Percentiles rank a stretch among this genome's conserved stretches.
These are phyloP conservation scores for Chitala chitala DNA, from an alignment of 2,113 vertebrate genomes.

Conservation along the genomic window DNA sequence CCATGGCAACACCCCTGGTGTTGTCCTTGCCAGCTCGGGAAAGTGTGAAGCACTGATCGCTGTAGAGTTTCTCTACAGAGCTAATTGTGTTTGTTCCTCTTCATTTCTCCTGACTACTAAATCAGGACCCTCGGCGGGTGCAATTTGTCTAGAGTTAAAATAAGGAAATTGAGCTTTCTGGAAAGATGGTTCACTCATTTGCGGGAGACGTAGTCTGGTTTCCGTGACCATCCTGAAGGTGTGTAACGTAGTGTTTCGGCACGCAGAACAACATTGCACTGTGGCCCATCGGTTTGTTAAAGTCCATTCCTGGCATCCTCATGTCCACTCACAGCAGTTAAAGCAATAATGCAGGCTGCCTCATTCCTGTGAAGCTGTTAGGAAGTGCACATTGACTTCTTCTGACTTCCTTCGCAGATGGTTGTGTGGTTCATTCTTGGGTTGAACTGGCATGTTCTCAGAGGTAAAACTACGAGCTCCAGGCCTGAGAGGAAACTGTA, in stretches of 20 bases:
- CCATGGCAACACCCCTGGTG: not conserved
- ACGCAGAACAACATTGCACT: not conserved
- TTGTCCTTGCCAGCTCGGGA: not conserved
- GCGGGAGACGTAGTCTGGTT: too few species aligned
- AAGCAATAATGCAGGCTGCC: too few species aligned
- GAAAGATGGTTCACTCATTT: not conserved
- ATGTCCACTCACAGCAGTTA: not conserved
- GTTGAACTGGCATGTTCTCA: not conserved
- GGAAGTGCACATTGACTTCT: not conserved
- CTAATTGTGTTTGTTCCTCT: constrained; percentile 69
- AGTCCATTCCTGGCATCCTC: too few species aligned
- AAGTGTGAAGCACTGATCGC: constrained; percentile 36
- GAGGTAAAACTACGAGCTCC: not conserved
- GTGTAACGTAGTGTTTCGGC: not conserved
- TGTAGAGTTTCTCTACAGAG: constrained; percentile 43
- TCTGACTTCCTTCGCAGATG: not conserved
- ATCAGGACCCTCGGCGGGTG: constrained; percentile 58
- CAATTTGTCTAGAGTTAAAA: constrained; percentile 56
- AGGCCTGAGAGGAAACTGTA: too few species aligned
- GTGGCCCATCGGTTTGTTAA: not conserved
- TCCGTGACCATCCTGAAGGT: too few species aligned
- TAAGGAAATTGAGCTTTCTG: constrained; percentile 24
- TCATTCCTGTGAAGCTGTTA: not conserved
- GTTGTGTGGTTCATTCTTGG: not conserved
- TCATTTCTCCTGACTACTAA: constrained; percentile 65